These are phyloP conservation scores for Anorthoa munda DNA, from an alignment of 2,888 invertebrate species.

Conservation along the genomic window DNA sequence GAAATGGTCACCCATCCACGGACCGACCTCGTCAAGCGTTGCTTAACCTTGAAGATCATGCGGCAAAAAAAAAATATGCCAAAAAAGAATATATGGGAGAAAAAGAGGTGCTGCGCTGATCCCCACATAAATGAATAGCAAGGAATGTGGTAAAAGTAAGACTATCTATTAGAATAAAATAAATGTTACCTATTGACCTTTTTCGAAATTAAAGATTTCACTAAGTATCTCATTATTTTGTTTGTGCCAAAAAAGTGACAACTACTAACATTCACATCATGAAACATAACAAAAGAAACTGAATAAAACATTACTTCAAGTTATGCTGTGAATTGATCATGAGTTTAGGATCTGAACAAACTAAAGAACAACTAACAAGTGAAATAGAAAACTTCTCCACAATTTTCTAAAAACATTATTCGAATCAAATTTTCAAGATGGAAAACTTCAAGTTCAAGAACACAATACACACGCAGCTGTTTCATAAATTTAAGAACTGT, in stretches of 20 bases:
- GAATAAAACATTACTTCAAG: slow-evolving; percentile 46
- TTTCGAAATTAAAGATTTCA: no score
- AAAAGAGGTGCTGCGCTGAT: no score
- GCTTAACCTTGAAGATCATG: no score
- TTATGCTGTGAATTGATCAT: slow-evolving; percentile 35
- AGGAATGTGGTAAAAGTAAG: no score
- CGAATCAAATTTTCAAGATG: slow-evolving; percentile 38
- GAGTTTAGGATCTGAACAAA: slow-evolving; percentile 30
- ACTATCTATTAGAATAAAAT: no score
- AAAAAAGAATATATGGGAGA: no score
- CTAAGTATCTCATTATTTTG: background rate
- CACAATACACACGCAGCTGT: slow-evolving; percentile 47
- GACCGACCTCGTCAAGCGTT: no score
- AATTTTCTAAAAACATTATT: slow-evolving; percentile 30
- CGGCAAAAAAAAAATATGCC: no score
- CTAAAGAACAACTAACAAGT: slow-evolving; percentile 52
- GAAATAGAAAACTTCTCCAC: slow-evolving; percentile 45
- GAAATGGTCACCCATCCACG: no score
- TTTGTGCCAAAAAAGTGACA: background rate
- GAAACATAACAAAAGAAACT: slow-evolving; percentile 24
- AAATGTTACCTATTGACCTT: no score
- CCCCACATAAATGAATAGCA: no score
- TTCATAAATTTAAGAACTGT: slow-evolving; percentile 35
- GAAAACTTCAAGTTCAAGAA: slow-evolving; percentile 44
- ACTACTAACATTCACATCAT: slow-evolving; percentile 7